Conservation (phyloP, 2,113 vertebrate genomes). For the Ophthalmolycus amberensis region DNA sequence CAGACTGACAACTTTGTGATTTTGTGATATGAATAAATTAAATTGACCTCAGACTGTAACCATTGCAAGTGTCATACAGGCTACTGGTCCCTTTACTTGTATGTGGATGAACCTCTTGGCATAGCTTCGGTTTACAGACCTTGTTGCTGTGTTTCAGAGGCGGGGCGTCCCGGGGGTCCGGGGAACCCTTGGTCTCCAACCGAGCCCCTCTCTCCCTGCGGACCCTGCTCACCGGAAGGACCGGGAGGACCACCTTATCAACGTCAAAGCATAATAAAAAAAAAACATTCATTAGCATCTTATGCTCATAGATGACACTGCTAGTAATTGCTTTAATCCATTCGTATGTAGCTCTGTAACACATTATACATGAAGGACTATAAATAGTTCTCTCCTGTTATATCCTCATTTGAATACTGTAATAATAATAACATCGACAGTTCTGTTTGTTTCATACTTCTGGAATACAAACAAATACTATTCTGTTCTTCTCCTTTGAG, state of each 20-base stretch:
- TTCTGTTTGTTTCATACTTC: background rate
- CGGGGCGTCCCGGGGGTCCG: conserved; percentile 69
- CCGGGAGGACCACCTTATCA: conserved; percentile 66
- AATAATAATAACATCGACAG: background rate
- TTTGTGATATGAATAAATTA: background rate
- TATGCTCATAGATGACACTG: background rate
- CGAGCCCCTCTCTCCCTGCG: conserved; percentile 69
- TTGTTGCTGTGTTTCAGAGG: conserved; percentile 54
- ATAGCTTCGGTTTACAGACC: conserved; percentile 57
- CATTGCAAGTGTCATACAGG: background rate
- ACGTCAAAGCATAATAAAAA: conserved; percentile 20
- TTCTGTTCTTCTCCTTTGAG: background rate
- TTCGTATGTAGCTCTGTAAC: background rate
- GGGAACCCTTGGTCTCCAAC: conserved; percentile 73
- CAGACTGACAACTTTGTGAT: background rate
- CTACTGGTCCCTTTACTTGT: background rate
- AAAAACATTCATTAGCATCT: conserved; percentile 10
- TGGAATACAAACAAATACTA: background rate
- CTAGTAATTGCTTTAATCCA: background rate
- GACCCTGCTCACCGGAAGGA: conserved; percentile 72
- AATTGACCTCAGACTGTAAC: background rate
- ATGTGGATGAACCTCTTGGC: background rate
- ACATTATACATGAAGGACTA: background rate
- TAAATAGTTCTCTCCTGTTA: background rate
- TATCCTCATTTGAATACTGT: background rate